A percentile compares a stretch with the other conserved stretches of the same genome.
These are phyloP conservation scores for Agriopis marginaria DNA, from an alignment of 2,888 invertebrate genomes.

Conservation along the genomic window DNA sequence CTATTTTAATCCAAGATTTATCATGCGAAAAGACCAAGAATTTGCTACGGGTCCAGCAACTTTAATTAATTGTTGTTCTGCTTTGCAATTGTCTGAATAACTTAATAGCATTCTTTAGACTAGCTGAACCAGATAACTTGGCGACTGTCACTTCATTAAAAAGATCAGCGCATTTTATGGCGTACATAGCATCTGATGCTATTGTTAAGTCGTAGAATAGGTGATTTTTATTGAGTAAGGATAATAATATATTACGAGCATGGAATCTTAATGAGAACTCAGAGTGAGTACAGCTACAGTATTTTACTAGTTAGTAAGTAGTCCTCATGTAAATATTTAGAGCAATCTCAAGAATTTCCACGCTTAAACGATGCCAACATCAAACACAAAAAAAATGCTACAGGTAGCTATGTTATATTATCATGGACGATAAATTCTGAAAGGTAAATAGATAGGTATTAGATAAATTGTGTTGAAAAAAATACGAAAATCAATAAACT, in stretches of 20 bases:
- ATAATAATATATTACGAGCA: slow-evolving; percentile 36
- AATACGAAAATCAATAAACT: not conserved
- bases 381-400: no score
- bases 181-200: slow-evolving; percentile 60
- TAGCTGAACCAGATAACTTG: slow-evolving; percentile 38
- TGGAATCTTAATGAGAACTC: slow-evolving; percentile 30
- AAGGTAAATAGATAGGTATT: not conserved
- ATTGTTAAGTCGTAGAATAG: slow-evolving; percentile 62
- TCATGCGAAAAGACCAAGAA: slow-evolving; percentile 12
- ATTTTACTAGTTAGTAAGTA: no score
- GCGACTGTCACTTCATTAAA: slow-evolving; percentile 69
- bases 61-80: slow-evolving; percentile 16
- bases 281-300: not conserved
- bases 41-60: slow-evolving; percentile 4
- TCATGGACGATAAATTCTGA: not conserved
- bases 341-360: no score
- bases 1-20: slow-evolving; percentile 21
- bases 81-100: slow-evolving; percentile 33
- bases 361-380: no score
- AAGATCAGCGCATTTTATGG: slow-evolving; percentile 66
- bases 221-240: slow-evolving; percentile 71
- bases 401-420: no score
- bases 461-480: not conserved
- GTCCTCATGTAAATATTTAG: no score
- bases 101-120: slow-evolving; percentile 28